These are phyloP conservation scores for Mus spretus DNA, from an alignment of 2,797 vertebrate species.

Conservation along the genomic window DNA sequence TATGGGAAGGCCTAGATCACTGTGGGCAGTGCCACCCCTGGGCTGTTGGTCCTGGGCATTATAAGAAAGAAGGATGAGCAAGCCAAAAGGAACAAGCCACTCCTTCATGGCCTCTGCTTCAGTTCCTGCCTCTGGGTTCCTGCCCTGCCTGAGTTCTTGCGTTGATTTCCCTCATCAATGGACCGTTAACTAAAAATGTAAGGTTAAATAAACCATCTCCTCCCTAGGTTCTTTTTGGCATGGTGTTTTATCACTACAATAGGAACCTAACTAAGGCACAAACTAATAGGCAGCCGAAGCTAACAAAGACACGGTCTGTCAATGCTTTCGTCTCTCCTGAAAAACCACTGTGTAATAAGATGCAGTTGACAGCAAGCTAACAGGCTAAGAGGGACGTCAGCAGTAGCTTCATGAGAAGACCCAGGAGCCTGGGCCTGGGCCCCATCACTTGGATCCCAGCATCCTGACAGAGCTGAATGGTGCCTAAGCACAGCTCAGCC, in stretches of 20 bases:
- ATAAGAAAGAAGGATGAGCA: not conserved
- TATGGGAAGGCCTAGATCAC: not conserved
- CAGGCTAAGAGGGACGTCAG: not conserved
- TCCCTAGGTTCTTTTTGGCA: not conserved
- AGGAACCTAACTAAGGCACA: not conserved
- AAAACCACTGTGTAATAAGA: conserved; percentile 3
- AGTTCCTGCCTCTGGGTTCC: not conserved
- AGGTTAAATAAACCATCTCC: not conserved
- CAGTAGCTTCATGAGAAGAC: not conserved
- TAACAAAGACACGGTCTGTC: not conserved
- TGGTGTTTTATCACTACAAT: not conserved
- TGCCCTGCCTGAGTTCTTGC: not conserved
- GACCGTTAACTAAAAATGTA: not conserved
- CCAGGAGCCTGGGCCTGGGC: not conserved
- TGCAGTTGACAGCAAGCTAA: not conserved
- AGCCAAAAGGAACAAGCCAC: not conserved
- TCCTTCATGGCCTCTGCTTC: not conserved
- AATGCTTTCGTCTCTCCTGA: not conserved
- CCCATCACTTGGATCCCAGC: not conserved
- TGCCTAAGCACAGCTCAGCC: not conserved
- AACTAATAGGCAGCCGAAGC: not conserved
- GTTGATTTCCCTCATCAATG: not conserved
- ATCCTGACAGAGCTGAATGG: not conserved
- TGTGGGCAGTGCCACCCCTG: not conserved
- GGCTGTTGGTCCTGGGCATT: not conserved